phyloP scores from a whole-genome alignment of 1,140 invertebrate genomes.

The Procambarus virginalis region DNA sequence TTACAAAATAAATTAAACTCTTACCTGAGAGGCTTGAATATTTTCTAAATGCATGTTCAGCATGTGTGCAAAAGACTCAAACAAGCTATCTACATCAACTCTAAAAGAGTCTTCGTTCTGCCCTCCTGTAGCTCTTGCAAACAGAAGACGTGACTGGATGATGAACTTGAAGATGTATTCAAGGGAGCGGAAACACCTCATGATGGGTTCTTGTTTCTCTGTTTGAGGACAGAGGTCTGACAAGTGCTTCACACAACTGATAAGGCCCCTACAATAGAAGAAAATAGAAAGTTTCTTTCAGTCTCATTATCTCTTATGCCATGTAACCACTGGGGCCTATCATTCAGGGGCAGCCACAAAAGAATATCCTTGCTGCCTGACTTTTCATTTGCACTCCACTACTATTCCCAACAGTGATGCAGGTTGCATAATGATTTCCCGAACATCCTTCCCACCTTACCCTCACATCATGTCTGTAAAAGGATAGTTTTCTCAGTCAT shows the following conservation, averaged over 20 bases:
- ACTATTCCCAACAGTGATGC: too few species aligned
- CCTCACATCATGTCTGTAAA: too few species aligned
- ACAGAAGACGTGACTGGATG: constrained; percentile 91
- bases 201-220: constrained; percentile 90
- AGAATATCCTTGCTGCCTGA: too few species aligned
- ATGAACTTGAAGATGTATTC: constrained; percentile 97
- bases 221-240: constrained; percentile 85
- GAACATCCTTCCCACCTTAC: too few species aligned
- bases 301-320: too few species aligned
- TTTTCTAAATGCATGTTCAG: constrained; percentile 82
- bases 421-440: too few species aligned
- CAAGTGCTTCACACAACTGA: constrained; percentile 92
- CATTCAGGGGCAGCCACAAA: too few species aligned
- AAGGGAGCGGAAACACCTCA: constrained; percentile 91
- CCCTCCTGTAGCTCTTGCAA: constrained; percentile 89
- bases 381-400: too few species aligned
- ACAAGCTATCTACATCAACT: constrained; percentile 68
- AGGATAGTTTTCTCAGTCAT: too few species aligned
- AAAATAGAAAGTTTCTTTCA: not conserved
- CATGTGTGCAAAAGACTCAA: constrained; percentile 72
- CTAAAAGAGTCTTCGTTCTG: constrained; percentile 90
- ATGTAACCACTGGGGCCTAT: too few species aligned
- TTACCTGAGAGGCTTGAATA: constrained; percentile 86
- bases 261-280: constrained; percentile 79
- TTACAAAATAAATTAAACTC: not conserved